Percentiles rank a stretch among this genome's conserved stretches.
phyloP scores from a whole-genome alignment of 2,888 invertebrate species.

The Pyrochroa serraticornis region DNA sequence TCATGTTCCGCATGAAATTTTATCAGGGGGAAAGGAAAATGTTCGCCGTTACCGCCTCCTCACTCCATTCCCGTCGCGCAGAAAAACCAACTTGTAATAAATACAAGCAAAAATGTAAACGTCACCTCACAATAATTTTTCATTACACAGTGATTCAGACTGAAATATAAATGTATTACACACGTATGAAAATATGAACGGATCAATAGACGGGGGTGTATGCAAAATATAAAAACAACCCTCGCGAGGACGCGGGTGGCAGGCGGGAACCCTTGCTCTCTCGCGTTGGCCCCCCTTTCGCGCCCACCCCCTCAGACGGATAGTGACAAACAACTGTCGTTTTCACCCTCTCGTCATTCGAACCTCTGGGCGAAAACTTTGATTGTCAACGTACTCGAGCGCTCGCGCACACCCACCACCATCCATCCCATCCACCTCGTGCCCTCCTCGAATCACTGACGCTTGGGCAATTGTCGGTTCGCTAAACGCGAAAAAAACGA shows the following conservation, averaged over 20 bases:
- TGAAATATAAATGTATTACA: slow-evolving; percentile 50
- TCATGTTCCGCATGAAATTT: slow-evolving; percentile 42
- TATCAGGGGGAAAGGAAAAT: slow-evolving; percentile 37
- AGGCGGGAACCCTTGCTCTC: slow-evolving; percentile 33
- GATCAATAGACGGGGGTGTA: slow-evolving; percentile 52
- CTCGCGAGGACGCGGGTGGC: slow-evolving; percentile 38
- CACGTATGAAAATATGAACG: slow-evolving; percentile 52
- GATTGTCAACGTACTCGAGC: slow-evolving; percentile 36
- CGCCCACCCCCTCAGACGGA: slow-evolving; percentile 37
- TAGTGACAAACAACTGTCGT: slow-evolving; percentile 55
- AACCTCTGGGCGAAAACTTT: slow-evolving; percentile 45
- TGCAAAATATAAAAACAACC: slow-evolving; percentile 54
- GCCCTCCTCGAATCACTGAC: too few relatives aligned
- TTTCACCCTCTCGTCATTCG: slow-evolving; percentile 44
- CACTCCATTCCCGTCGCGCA: neutral
- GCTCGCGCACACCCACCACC: neutral
- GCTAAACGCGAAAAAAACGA: neutral
- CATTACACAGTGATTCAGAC: slow-evolving; percentile 45
- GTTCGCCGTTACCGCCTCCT: slow-evolving; percentile 10
- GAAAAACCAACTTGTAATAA: slow-evolving; percentile 34
- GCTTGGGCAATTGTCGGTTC: too few relatives aligned
- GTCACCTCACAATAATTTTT: slow-evolving; percentile 49
- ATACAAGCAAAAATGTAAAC: slow-evolving; percentile 45
- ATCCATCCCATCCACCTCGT: neutral
- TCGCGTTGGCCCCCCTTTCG: slow-evolving; percentile 32